Evolutionary conservation across 2,797 vertebrate species (phyloP), one percentile per base, ranked within the genome.

Genomic region (Amblyraja radiata): DNA sequence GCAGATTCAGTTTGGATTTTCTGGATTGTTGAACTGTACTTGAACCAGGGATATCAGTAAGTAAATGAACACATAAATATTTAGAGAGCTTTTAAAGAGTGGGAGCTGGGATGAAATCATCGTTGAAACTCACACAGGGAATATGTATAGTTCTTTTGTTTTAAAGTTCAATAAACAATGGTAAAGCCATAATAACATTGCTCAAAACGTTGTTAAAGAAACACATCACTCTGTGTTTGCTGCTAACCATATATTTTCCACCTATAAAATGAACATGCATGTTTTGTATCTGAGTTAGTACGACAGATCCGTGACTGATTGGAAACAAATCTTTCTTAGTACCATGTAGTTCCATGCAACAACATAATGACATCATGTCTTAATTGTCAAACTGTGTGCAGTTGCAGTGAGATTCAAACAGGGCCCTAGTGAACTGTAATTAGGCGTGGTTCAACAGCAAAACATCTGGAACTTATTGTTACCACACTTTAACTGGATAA

Each of bases 351-450:
- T 76, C 68, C 71, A 92, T 92, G 39, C 71, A 92, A 76, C 90
- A 92, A 92, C 90, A 92, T 92, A 76, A 92, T 92, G 90, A 92
- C 90, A 92, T 92, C 68, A 76, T 92, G 90, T 76, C 90, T 92
- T 92, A 92, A 92, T 92, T 92, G 90, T 92, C 90, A 76, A 92
- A 63, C 90, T 92, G 90, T 92, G 39, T 76, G 90, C 68, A 74
- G 90, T 92, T 92, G 73, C 90, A 92, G 71, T 54, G 71, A 71
- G 71, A 54, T 76, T 92, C 90, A 92, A 92, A 92, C 90, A 92
- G 90, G 90, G 58, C 90, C 90, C 39, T 46, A 74, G 90, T 92
- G 90, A 71, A 71, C 46, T 92, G 71, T 92, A 92, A 92, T 92
- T 92, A 92, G 90, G 90, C 25, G 90, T 92, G 90, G 90, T 92